Base-by-base conservation (phyloP, 2,113 vertebrate species). In the Daubentonia madagascariensis region DNA sequence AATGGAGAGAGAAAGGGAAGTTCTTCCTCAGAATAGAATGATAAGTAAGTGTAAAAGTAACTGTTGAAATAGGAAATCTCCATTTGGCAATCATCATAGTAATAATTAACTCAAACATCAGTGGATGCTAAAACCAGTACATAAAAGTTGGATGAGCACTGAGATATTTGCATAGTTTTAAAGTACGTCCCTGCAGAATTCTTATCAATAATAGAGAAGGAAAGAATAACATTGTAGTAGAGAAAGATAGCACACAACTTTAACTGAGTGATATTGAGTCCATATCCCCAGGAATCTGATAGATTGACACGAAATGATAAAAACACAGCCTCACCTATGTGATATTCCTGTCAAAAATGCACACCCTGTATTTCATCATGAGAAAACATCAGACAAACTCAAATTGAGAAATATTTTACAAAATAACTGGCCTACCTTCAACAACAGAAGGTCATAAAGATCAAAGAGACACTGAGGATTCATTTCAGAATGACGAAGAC, bases 301-400 rank as follows among this genome's bases (percentile, higher is more conserved):
- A 91, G 63, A 83, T 12, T 61, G 80, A 76, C 61, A 45, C 10
- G 12, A 23, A 79, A 12, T 22, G 28, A 92, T 30, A 73, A 89
- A 48, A 88, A 83, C 10, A 28, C 25, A 87, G 23, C 6, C 79
- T 63, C 28, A 32, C 1, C 80, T 95, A 35, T 75, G 18, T 81
- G 22, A 84, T 68, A 85, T 75, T 78, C 25, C 63, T 98, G 88
- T 57, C 75, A 68, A 79, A 97, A 95, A 68, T 65, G 10, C 3
- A 3, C 63, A 80, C 52, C 11, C 14, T 12, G 30, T 57, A 40
- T 88, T 30, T 79, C 57, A 76, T 59, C 35, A 32, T 32, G 59
- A 95, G 28, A 40, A 90, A 90, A 75, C 37, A 87, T 65, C 35
- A 96, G 63, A 75, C 16, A 59, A 95, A 80, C 9, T 80, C 48